Conservation (phyloP, 2,113 vertebrate species). For the Okapia johnstoni region DNA sequence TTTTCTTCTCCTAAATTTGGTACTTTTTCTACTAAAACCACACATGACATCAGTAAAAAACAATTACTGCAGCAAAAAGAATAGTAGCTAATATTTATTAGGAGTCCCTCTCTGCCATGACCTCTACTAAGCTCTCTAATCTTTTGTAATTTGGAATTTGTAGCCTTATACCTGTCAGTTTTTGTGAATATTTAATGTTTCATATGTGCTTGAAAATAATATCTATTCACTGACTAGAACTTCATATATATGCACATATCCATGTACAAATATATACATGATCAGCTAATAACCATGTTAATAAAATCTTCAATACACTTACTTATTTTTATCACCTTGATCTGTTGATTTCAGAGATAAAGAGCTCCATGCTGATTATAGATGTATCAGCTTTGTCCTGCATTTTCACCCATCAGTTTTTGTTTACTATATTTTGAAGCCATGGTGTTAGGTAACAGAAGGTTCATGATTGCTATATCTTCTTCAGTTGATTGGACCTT, state of each 20-base stretch:
- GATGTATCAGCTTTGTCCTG: not conserved
- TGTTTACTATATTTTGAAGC: not conserved
- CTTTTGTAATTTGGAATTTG: not conserved
- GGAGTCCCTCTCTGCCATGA: not conserved
- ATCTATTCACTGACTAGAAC: not conserved
- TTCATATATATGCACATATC: not conserved
- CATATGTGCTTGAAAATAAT: not conserved
- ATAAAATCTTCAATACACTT: not conserved
- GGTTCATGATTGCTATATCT: not conserved
- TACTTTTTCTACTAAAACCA: not conserved
- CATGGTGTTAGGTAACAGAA: not conserved
- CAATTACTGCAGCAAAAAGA: not conserved
- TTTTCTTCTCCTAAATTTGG: not conserved
- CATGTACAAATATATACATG: not conserved
- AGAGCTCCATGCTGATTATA: not conserved
- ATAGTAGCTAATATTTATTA: not conserved
- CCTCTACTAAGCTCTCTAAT: not conserved
- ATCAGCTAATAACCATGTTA: not conserved
- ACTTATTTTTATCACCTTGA: not conserved
- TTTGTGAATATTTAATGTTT: not conserved
- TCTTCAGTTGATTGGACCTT: not conserved
- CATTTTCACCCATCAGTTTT: not conserved
- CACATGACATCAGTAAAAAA: not conserved
- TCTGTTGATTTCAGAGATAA: not conserved
- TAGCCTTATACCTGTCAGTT: not conserved